Conservation (phyloP, 2,888 invertebrate genomes). For the Zygogramma bicolorata region DNA sequence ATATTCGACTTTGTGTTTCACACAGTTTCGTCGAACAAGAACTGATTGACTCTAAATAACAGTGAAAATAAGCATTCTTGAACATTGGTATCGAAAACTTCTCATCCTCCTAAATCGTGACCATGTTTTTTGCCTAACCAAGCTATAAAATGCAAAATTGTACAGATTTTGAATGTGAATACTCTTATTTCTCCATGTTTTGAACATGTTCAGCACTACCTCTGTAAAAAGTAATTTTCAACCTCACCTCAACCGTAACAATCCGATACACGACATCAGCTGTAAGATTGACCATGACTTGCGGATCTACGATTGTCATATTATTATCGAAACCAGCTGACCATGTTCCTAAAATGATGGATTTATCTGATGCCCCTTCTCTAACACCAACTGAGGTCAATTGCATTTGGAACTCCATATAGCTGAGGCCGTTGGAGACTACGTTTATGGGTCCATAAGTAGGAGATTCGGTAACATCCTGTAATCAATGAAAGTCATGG, state of each 20-base stretch:
- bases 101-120: too few species aligned
- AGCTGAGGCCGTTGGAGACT: conserved; percentile 78
- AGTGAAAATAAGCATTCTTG: too few species aligned
- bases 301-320: conserved; percentile 75
- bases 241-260: conserved; percentile 83
- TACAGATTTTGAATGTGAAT: too few species aligned
- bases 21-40: too few species aligned
- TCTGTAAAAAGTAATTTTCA: too few species aligned
- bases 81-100: too few species aligned
- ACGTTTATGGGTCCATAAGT: conserved; percentile 78
- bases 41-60: too few species aligned
- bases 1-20: too few species aligned
- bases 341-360: conserved; percentile 81
- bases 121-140: too few species aligned
- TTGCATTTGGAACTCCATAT: conserved; percentile 81
- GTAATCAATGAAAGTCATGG: background rate
- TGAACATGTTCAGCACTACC: too few species aligned
- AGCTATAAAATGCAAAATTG: too few species aligned
- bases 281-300: conserved; percentile 79
- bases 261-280: conserved; percentile 89
- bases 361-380: conserved; percentile 80
- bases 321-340: conserved; percentile 79
- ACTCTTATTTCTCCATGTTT: too few species aligned
- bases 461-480: conserved; percentile 70
- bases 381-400: conserved; percentile 78